A percentile compares a stretch with the other conserved stretches of the same genome.
These are phyloP conservation scores for Erebia ligea DNA, from an alignment of 2,888 invertebrate species.

Conservation along the genomic window DNA sequence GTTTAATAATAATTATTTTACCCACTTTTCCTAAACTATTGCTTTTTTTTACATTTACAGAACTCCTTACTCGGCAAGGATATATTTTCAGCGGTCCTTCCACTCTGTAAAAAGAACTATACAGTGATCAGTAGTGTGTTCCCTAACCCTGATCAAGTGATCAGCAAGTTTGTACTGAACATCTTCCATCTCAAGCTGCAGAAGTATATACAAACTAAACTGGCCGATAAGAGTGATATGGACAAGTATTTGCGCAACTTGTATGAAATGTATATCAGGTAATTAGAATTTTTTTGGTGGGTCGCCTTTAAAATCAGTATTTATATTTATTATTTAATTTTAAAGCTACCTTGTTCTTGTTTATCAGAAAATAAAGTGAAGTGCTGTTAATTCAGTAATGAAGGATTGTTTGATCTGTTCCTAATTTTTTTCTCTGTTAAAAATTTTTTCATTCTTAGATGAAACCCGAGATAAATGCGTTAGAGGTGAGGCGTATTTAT, in stretches of 20 bases:
- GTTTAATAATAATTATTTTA: too few species aligned
- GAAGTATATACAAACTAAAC: constrained; percentile 91
- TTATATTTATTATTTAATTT: too few species aligned
- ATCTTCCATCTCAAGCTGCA: constrained; percentile 95
- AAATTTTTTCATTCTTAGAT: too few species aligned
- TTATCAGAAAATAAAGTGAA: too few species aligned
- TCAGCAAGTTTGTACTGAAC: constrained; percentile 98
- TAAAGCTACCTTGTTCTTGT: too few species aligned
- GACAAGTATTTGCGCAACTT: constrained; percentile 95
- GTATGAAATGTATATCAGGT: constrained; percentile 95
- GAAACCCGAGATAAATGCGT: too few species aligned
- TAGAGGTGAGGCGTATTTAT: too few species aligned
- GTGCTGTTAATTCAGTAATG: too few species aligned
- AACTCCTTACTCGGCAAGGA: constrained; percentile 93
- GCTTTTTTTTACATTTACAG: constrained; percentile 69
- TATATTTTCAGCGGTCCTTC: constrained; percentile 94
- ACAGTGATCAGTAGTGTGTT: constrained; percentile 94
- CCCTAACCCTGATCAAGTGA: constrained; percentile 97
- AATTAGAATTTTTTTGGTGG: constrained; percentile 39
- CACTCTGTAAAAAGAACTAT: constrained; percentile 94
- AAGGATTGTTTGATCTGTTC: too few species aligned
- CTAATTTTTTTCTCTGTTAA: too few species aligned
- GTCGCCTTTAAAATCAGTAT: too few species aligned
- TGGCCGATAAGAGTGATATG: constrained; percentile 91
- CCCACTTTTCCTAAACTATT: neutral